These are phyloP conservation scores for Tortricodes alternella DNA, from an alignment of 2,888 invertebrate species.

Conservation along the genomic window DNA sequence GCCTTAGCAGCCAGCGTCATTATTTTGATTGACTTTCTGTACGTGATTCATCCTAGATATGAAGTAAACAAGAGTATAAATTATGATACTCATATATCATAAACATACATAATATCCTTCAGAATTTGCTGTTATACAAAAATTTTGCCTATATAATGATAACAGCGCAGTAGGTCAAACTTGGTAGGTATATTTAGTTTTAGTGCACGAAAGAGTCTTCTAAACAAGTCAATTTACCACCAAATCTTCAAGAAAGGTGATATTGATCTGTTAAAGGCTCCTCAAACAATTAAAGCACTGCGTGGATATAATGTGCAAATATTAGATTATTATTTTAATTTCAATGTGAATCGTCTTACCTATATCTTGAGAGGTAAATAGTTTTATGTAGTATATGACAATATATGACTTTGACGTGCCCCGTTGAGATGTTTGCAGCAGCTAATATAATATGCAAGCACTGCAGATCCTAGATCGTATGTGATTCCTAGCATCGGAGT, in stretches of 20 bases:
- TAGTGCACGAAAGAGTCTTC: too few relatives aligned
- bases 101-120: too few relatives aligned
- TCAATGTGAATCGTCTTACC: conserved; percentile 35
- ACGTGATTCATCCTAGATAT: neutral
- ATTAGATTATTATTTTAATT: conserved; percentile 37
- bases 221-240: neutral
- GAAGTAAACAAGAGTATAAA: neutral
- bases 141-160: too few relatives aligned
- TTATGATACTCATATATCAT: neutral
- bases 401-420: neutral
- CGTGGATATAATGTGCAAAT: conserved; percentile 39
- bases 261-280: neutral
- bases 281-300: conserved; percentile 1
- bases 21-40: neutral
- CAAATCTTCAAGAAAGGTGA: neutral
- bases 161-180: too few relatives aligned
- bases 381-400: neutral
- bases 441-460: conserved; percentile 1
- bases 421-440: neutral
- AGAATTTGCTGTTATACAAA: too few relatives aligned
- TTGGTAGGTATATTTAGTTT: too few relatives aligned
- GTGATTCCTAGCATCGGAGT: neutral
- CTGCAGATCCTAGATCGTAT: neutral
- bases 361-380: conserved; percentile 32
- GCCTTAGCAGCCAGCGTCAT: neutral